Evolutionary conservation across 2,888 invertebrate species (phyloP).

Genomic region (Stenolophus ochropezus): DNA sequence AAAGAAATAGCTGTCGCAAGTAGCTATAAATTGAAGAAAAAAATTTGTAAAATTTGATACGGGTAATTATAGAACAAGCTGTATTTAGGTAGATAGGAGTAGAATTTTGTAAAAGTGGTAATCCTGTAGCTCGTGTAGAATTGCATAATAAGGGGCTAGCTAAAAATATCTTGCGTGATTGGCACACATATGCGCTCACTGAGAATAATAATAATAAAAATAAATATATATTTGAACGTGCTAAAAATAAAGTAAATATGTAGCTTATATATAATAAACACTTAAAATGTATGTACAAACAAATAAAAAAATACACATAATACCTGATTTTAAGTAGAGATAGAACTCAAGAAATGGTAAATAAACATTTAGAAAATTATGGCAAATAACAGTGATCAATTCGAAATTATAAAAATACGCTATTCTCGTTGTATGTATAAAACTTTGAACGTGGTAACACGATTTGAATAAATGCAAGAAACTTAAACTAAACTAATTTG

Average conservation of each 20-base stretch:
- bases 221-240: constrained; percentile 50
- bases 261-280: constrained; percentile 53
- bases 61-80: not conserved
- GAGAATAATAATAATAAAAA: constrained; percentile 37
- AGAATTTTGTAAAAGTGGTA: not conserved
- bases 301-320: constrained; percentile 60
- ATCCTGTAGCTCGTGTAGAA: not conserved
- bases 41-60: too few relatives aligned
- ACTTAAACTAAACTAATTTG: constrained; percentile 40
- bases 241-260: constrained; percentile 61
- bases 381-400: constrained; percentile 53
- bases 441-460: constrained; percentile 57
- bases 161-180: constrained; percentile 5
- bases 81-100: not conserved
- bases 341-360: constrained; percentile 51
- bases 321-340: constrained; percentile 60
- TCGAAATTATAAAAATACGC: constrained; percentile 48
- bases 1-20: too few relatives aligned
- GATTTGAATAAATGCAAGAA: constrained; percentile 59
- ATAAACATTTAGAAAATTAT: constrained; percentile 50
- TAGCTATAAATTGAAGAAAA: too few relatives aligned
- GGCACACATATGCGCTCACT: not conserved
- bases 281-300: constrained; percentile 58
- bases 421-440: constrained; percentile 47
- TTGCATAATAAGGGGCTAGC: constrained; percentile 15